Evolutionary conservation across 1,140 invertebrate genomes (phyloP).

Genomic region (Nautilus pompilius): DNA sequence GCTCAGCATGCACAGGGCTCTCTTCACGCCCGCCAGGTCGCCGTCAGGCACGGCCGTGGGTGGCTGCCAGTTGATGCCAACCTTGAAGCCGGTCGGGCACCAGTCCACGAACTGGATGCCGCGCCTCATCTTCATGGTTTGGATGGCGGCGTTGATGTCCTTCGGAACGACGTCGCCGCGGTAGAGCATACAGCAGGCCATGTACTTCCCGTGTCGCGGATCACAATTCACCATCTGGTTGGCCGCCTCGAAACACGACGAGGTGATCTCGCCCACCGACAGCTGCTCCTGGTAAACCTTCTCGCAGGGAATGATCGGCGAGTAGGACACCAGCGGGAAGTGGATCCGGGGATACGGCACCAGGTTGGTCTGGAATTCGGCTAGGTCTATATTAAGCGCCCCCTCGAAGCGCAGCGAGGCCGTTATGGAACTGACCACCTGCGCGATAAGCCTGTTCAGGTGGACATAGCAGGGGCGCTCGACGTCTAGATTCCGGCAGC

Average conservation of each 20-base stretch:
- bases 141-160: constrained; percentile 81
- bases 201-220: constrained; percentile 72
- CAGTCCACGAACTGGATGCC: constrained; percentile 75
- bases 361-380: constrained; percentile 71
- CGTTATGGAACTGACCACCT: constrained; percentile 58
- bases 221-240: constrained; percentile 84
- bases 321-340: constrained; percentile 40
- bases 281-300: constrained; percentile 81
- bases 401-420: constrained; percentile 63
- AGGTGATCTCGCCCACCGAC: constrained; percentile 62
- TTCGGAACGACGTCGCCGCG: constrained; percentile 56
- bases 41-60: constrained; percentile 64
- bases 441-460: constrained; percentile 72
- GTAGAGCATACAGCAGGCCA: constrained; percentile 42
- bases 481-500: constrained; percentile 70
- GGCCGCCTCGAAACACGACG: constrained; percentile 78
- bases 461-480: constrained; percentile 68
- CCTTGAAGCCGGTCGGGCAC: constrained; percentile 73
- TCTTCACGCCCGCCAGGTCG: constrained; percentile 61
- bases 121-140: constrained; percentile 64
- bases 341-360: constrained; percentile 45
- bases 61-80: constrained; percentile 41
- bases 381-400: constrained; percentile 74
- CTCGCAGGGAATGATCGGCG: constrained; percentile 80
- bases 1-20: constrained; percentile 73